phyloP scores from a whole-genome alignment of 2,797 vertebrate species.

The Liparis tanakae region DNA sequence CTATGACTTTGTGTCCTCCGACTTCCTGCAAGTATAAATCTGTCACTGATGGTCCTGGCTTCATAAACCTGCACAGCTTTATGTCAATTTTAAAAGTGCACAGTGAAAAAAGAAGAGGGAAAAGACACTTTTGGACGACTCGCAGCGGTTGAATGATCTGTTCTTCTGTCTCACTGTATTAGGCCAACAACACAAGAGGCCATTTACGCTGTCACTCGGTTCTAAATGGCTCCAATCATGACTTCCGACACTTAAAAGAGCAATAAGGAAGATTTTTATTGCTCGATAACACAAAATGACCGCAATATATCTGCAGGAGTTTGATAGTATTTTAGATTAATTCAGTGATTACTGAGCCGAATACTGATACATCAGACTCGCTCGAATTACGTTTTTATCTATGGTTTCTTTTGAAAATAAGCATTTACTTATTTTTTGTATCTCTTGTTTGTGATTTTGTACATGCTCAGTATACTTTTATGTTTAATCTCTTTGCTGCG shows the following conservation, averaged over 20 bases:
- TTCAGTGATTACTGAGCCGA: constrained; percentile 23
- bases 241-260: constrained; percentile 49
- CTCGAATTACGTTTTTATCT: not conserved
- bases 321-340: constrained; percentile 48
- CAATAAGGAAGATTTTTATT: constrained; percentile 51
- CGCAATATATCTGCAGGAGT: constrained; percentile 49
- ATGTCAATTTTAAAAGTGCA: constrained; percentile 23
- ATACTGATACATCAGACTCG: constrained; percentile 4
- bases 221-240: constrained; percentile 53
- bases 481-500: not conserved
- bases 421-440: not conserved
- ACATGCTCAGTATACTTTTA: not conserved
- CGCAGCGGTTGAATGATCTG: constrained; percentile 19
- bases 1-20: constrained; percentile 23
- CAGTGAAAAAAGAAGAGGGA: not conserved
- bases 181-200: constrained; percentile 42
- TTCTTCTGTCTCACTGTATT: constrained; percentile 34
- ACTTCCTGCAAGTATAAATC: constrained; percentile 33
- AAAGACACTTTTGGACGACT: not conserved
- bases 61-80: constrained; percentile 30
- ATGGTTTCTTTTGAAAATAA: not conserved
- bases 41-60: constrained; percentile 42
- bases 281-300: constrained; percentile 51
- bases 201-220: constrained; percentile 48
- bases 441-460: not conserved